These are phyloP conservation scores for Cylloceria caligata DNA, from an alignment of 2,888 invertebrate genomes.

Conservation along the genomic window DNA sequence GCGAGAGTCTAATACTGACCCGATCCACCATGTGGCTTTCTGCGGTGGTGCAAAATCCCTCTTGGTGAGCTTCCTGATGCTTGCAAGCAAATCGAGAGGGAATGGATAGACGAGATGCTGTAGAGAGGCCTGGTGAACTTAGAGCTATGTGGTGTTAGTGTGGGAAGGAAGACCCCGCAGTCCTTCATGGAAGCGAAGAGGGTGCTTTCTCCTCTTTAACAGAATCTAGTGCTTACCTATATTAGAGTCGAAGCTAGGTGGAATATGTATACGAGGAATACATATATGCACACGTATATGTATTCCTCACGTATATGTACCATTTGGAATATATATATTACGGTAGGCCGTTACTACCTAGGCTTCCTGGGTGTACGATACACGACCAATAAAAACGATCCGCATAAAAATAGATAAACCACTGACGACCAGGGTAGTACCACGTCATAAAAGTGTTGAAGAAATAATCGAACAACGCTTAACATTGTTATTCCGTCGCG, in stretches of 20 bases:
- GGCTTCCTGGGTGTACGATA: conserved; percentile 12
- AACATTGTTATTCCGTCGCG: too few relatives aligned
- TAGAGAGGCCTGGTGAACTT: conserved; percentile 37
- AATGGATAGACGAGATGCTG: conserved; percentile 51
- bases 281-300: neutral
- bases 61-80: conserved; percentile 46
- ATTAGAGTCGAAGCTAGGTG: conserved; percentile 27
- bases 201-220: conserved; percentile 50
- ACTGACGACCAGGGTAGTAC: neutral
- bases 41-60: conserved; percentile 37
- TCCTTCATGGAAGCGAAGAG: conserved; percentile 34
- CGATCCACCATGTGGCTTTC: conserved; percentile 54
- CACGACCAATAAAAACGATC: conserved; percentile 11
- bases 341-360: conserved; percentile 15
- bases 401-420: conserved; percentile 1
- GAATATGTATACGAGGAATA: too few relatives aligned
- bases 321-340: too few relatives aligned
- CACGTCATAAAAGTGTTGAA: neutral
- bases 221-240: conserved; percentile 48
- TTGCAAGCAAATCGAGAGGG: conserved; percentile 54
- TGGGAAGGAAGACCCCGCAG: conserved; percentile 34
- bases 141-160: conserved; percentile 34
- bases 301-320: too few relatives aligned
- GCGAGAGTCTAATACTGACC: conserved; percentile 40
- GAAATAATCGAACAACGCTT: too few relatives aligned